phyloP scores from a whole-genome alignment of 2,888 invertebrate species.

The Marronus borbonicus region DNA sequence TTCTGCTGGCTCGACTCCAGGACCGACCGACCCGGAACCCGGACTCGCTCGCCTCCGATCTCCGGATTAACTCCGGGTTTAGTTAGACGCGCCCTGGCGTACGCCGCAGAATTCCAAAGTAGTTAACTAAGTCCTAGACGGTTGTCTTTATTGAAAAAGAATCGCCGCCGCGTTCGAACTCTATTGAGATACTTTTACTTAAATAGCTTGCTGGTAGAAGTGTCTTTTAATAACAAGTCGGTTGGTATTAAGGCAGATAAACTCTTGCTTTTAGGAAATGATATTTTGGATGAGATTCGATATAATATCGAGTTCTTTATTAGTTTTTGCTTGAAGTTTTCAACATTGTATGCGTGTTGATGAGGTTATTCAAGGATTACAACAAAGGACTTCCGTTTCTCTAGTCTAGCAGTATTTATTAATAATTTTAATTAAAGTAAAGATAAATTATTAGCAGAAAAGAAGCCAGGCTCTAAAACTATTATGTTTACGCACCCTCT shows the following conservation, averaged over 20 bases:
- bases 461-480: no score
- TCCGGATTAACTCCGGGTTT: constrained; percentile 52
- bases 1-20: constrained; percentile 51
- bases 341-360: no score
- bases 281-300: no score
- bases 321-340: no score
- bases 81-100: constrained; percentile 42
- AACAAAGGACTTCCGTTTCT: no score
- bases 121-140: constrained; percentile 25
- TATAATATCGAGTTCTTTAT: no score
- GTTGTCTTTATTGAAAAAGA: constrained; percentile 40
- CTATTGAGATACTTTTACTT: constrained; percentile 13
- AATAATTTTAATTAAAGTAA: no score
- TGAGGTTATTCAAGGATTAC: no score
- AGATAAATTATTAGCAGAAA: no score
- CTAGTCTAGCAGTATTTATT: no score
- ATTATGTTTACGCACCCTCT: no score
- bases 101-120: constrained; percentile 36
- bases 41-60: constrained; percentile 37
- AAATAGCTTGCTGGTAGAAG: constrained; percentile 4
- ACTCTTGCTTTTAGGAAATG: neutral
- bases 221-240: constrained; percentile 17
- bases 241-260: neutral
- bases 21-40: constrained; percentile 27
- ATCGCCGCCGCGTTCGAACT: neutral